Evolutionary conservation across 2,113 vertebrate genomes (phyloP).

Genomic region (Syngnathoides biaculeatus): DNA sequence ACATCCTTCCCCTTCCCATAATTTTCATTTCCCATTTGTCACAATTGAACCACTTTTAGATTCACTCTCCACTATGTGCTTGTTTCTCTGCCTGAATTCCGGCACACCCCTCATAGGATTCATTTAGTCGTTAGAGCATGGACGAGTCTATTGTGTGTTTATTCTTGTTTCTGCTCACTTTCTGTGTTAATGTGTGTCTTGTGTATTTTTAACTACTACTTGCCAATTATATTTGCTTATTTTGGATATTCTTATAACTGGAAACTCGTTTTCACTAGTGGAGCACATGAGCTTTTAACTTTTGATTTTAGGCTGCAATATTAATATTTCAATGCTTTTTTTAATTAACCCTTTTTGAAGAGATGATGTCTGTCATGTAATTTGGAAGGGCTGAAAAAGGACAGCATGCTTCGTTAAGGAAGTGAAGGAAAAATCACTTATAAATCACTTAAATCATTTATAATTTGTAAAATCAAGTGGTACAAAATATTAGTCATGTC

Average conservation of each 20-base stretch:
- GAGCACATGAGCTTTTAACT: slow-evolving; percentile 5
- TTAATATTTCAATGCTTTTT: background rate
- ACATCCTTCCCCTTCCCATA: slow-evolving; percentile 4
- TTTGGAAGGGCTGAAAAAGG: slow-evolving; percentile 14
- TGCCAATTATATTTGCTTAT: slow-evolving; percentile 10
- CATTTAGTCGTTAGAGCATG: slow-evolving; percentile 54
- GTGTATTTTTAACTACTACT: slow-evolving; percentile 33
- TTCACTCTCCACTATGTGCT: slow-evolving; percentile 8
- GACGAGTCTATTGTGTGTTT: slow-evolving; percentile 31
- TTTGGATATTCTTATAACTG: slow-evolving; percentile 7
- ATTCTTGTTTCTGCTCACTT: slow-evolving; percentile 22
- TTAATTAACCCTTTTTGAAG: background rate
- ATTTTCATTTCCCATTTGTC: background rate
- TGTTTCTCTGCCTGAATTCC: slow-evolving; percentile 55
- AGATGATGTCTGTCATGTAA: slow-evolving; percentile 29
- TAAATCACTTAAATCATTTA: too few species aligned
- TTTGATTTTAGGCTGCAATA: background rate
- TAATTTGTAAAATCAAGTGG: background rate
- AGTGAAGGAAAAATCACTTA: slow-evolving; percentile 9
- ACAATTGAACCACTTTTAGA: background rate
- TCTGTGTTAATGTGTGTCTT: slow-evolving; percentile 27
- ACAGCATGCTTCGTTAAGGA: background rate
- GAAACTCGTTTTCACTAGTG: slow-evolving; percentile 1
- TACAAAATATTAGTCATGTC: slow-evolving; percentile 26
- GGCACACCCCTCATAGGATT: slow-evolving; percentile 37